Evolutionary conservation across 2,888 invertebrate genomes (phyloP).

Genomic region (Plemyria rubiginata): DNA sequence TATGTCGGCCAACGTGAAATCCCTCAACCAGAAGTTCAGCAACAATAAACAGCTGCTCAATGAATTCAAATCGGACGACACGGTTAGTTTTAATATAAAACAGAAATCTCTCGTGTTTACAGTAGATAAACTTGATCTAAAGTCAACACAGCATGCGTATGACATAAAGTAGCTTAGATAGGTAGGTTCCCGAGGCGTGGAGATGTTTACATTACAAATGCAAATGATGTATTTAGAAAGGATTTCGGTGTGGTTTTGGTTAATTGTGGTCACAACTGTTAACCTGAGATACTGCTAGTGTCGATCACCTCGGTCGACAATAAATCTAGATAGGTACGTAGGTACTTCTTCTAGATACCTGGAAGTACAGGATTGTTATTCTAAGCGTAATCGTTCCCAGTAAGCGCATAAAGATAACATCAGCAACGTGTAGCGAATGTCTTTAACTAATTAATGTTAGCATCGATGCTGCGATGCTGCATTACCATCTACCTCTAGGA

Average conservation of each 20-base stretch:
- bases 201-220: slow-evolving; percentile 18
- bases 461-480: slow-evolving; percentile 47
- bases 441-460: slow-evolving; percentile 58
- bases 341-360: too few relatives aligned
- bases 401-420: slow-evolving; percentile 44
- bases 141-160: slow-evolving; percentile 37
- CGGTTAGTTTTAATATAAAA: slow-evolving; percentile 60
- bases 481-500: not conserved
- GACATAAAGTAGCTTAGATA: slow-evolving; percentile 25
- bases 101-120: slow-evolving; percentile 17
- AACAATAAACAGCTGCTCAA: slow-evolving; percentile 66
- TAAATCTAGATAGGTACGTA: slow-evolving; percentile 6
- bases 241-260: slow-evolving; percentile 1
- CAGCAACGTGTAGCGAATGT: slow-evolving; percentile 54
- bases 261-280: slow-evolving; percentile 2
- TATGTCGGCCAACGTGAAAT: slow-evolving; percentile 66
- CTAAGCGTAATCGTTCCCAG: slow-evolving; percentile 29
- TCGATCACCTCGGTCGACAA: not conserved
- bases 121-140: slow-evolving; percentile 27
- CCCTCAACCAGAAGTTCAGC: slow-evolving; percentile 67
- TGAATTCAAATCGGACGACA: slow-evolving; percentile 73
- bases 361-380: slow-evolving; percentile 27
- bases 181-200: slow-evolving; percentile 13
- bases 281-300: slow-evolving; percentile 6
- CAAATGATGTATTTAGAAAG: slow-evolving; percentile 8